A percentile compares a stretch with the other conserved stretches of the same genome.
Evolutionary conservation across 2,797 vertebrate species (phyloP).

Genomic region (Enoplosus armatus): DNA sequence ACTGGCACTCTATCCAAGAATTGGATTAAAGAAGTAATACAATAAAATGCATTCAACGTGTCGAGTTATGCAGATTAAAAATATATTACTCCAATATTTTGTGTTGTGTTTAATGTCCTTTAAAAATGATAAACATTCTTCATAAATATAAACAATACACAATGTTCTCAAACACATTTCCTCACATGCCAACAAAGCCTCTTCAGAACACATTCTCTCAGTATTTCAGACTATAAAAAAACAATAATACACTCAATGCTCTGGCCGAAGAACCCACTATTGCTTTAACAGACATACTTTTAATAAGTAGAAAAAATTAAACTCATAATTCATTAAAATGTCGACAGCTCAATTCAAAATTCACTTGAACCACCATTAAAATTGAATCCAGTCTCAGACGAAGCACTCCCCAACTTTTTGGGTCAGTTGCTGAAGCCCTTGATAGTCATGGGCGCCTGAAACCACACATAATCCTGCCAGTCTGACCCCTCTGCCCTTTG

Average conservation of each 20-base stretch:
- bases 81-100: slow-evolving; percentile 49
- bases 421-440: slow-evolving; percentile 88
- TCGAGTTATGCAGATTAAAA: slow-evolving; percentile 52
- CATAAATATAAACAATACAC: slow-evolving; percentile 47
- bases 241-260: neutral
- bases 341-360: too few species aligned
- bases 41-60: slow-evolving; percentile 20
- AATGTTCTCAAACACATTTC: too few species aligned
- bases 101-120: slow-evolving; percentile 29
- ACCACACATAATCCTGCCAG: slow-evolving; percentile 94
- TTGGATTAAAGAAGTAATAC: slow-evolving; percentile 24
- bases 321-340: slow-evolving; percentile 56
- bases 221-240: slow-evolving; percentile 13
- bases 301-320: slow-evolving; percentile 12
- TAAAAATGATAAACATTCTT: slow-evolving; percentile 22
- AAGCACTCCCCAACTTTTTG: neutral
- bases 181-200: neutral
- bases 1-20: slow-evolving; percentile 14
- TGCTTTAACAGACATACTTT: slow-evolving; percentile 27
- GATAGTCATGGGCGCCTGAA: slow-evolving; percentile 92
- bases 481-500: slow-evolving; percentile 39
- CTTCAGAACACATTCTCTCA: neutral
- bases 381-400: slow-evolving; percentile 13
- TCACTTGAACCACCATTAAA: slow-evolving; percentile 40
- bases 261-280: slow-evolving; percentile 1